Conservation (phyloP, 2,797 vertebrate species). For the Microctenopoma lineatum region DNA sequence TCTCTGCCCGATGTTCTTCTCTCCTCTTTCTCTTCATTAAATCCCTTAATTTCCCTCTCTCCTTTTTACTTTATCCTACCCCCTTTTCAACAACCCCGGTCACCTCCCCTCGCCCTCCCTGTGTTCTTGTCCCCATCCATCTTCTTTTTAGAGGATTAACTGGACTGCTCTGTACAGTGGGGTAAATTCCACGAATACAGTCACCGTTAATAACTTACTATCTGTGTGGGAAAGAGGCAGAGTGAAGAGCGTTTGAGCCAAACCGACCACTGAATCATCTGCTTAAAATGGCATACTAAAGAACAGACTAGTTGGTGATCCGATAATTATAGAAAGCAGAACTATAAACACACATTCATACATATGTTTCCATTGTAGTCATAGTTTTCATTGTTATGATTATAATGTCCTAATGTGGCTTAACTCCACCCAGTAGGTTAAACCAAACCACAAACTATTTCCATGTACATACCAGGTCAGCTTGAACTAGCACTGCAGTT, state of each 20-base stretch:
- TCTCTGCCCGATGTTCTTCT: not conserved
- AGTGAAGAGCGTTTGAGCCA: constrained; percentile 8
- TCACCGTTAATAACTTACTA: constrained; percentile 66
- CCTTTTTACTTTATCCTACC: constrained; percentile 7
- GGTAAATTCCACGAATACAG: constrained; percentile 71
- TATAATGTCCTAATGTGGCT: no score
- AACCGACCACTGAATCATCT: constrained; percentile 9
- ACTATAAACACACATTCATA: no score
- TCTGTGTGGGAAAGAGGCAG: constrained; percentile 64
- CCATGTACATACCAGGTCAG: no score
- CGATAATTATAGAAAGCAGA: no score
- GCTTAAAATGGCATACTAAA: not conserved
- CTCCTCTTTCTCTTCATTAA: constrained; percentile 1
- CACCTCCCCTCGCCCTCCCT: not conserved
- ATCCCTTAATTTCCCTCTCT: constrained; percentile 5
- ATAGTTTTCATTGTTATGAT: no score
- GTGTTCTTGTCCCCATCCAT: constrained; percentile 2
- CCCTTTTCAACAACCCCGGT: not conserved
- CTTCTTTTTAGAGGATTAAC: constrained; percentile 72
- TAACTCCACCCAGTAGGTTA: no score
- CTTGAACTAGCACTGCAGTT: no score
- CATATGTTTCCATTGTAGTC: no score
- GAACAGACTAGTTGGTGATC: not conserved
- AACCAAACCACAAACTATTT: no score
- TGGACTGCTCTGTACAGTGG: constrained; percentile 50